Evolutionary conservation across 2,113 vertebrate genomes (phyloP).

Genomic region (Syrmaticus mikado): DNA sequence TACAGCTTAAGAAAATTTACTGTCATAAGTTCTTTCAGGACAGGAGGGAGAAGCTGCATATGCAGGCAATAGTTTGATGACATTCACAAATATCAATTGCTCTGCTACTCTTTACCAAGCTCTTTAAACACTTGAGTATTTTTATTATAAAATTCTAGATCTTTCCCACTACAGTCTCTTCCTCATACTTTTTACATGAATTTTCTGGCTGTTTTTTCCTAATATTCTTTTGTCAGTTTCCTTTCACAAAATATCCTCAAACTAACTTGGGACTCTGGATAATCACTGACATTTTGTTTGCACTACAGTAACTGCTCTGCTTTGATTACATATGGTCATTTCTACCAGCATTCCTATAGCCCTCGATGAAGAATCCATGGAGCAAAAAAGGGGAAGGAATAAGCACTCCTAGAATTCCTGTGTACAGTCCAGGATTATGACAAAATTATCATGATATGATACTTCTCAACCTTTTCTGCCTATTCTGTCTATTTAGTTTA

Average conservation of each 20-base stretch:
- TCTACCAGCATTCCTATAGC: not conserved
- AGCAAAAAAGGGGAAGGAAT: not conserved
- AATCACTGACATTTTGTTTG: accelerated
- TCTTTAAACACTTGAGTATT: not conserved
- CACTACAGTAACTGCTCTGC: not conserved
- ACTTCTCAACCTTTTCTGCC: not conserved
- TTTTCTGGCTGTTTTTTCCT: not conserved
- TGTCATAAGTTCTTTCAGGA: not conserved
- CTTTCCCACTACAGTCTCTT: not conserved
- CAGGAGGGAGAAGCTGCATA: not conserved
- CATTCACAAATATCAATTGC: not conserved
- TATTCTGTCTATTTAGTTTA: not conserved
- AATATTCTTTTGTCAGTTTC: not conserved
- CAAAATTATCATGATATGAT: not conserved
- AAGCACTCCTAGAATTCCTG: not conserved
- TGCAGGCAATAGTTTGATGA: not conserved
- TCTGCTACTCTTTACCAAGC: not conserved
- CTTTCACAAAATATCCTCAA: not conserved
- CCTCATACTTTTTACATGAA: not conserved
- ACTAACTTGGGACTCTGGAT: not conserved
- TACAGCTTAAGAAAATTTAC: not conserved
- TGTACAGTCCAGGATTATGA: not conserved
- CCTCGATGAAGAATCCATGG: not conserved
- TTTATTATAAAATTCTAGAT: not conserved
- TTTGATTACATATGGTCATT: not conserved